phyloP scores from a whole-genome alignment of 2,113 vertebrate genomes.

The Lepisosteus osseus region DNA sequence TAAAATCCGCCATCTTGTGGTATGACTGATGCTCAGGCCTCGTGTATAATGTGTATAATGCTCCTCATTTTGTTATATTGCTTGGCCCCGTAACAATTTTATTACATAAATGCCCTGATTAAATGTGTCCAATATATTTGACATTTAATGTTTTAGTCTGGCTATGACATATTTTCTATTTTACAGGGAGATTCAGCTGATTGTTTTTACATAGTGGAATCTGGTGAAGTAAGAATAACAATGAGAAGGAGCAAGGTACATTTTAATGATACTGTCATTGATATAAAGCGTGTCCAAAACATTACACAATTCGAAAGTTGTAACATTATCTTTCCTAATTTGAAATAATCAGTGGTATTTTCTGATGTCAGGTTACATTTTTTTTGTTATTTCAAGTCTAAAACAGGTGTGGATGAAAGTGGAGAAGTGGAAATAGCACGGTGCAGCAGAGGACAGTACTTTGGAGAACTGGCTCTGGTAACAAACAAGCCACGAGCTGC shows the following conservation, averaged over 20 bases:
- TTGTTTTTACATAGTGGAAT: slow-evolving; percentile 97
- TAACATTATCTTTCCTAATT: background rate
- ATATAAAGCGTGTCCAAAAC: background rate
- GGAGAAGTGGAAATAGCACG: slow-evolving; percentile 88
- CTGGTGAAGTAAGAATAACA: slow-evolving; percentile 94
- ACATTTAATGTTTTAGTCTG: background rate
- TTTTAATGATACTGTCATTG: background rate
- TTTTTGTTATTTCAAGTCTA: slow-evolving; percentile 45
- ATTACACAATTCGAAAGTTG: background rate
- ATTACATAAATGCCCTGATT: too few relatives aligned
- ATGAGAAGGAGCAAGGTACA: slow-evolving; percentile 90
- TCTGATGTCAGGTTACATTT: background rate
- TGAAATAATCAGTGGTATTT: too few relatives aligned
- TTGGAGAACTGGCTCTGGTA: slow-evolving; percentile 93
- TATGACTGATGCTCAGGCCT: too few relatives aligned
- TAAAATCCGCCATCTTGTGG: too few relatives aligned
- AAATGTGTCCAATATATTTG: background rate
- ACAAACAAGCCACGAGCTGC: slow-evolving; percentile 96
- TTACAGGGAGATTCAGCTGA: slow-evolving; percentile 88
- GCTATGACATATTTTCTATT: slow-evolving; percentile 22
- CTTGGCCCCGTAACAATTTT: too few relatives aligned
- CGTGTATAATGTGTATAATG: too few relatives aligned
- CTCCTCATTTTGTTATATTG: too few relatives aligned
- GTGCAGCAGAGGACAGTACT: slow-evolving; percentile 92
- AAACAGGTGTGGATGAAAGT: slow-evolving; percentile 68